Evolutionary conservation across 2,888 invertebrate genomes (phyloP), one percentile per base, ranked within the genome.

Genomic region (Agrotis clavis): DNA sequence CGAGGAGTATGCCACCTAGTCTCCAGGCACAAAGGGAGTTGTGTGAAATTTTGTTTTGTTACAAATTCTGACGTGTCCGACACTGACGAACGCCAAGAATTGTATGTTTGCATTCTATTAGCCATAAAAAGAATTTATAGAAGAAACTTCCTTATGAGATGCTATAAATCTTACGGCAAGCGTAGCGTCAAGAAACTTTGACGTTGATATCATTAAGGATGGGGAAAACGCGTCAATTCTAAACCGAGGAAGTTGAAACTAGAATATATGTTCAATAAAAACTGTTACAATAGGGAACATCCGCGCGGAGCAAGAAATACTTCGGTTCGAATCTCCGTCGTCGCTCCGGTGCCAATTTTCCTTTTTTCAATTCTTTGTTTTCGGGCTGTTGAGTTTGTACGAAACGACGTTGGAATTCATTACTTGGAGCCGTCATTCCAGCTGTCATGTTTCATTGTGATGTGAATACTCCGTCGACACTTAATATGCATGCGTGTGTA

Each of bases 1-100:
- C 76, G 77, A 86, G 75, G 85, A 81, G 83, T 83, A 86, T 81
- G 78, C 84, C 86, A 86, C 87, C 89, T 90, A 89, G 89, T 90
- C 87, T 82, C 86, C 83, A 87, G 87, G 89, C 88, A 94, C 94
- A 94, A 94, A 94, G 90, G 90, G 87, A 88, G 90, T 89, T 90
- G 90, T 89, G 87, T 86, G 86, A 90, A 91, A 91, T 92, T 89
- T 87, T 88, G 91, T 92, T 90, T 90, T 89, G 90, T 91, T 91
- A 80, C 84, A 62, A 84, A 87, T 86, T 86, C 87, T 88, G 88
- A 89, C 88, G 88, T 86, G 86, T 87, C 86, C 85, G 80, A 81
- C 81, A 70, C 66, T 54, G 62, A 64, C 53, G 64, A 74, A 59
- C 70, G 79, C 74, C 81, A 86, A 83, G 71, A 79, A 86, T 70